Conservation (phyloP, 2,797 vertebrate genomes). For the Sebastes matsubarae region DNA sequence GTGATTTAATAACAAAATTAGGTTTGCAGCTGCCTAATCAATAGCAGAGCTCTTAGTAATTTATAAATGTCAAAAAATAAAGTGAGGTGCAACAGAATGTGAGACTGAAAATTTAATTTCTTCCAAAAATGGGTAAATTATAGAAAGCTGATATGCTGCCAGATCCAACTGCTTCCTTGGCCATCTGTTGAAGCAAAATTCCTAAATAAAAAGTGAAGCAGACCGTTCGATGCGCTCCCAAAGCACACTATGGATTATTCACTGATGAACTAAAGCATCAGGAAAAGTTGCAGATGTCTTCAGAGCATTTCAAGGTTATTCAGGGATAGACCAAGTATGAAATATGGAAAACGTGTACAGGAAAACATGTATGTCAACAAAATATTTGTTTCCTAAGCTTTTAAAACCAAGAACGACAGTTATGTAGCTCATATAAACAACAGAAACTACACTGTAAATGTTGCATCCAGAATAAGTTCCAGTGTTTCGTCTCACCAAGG, state of each 20-base stretch:
- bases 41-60: background rate
- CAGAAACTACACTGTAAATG: background rate
- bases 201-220: background rate
- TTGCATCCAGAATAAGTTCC: background rate
- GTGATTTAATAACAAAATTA: constrained; percentile 5
- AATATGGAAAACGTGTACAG: background rate
- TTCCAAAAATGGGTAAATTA: constrained; percentile 8
- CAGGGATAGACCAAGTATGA: background rate
- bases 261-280: background rate
- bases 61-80: background rate
- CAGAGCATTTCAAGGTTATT: background rate
- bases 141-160: constrained; percentile 9
- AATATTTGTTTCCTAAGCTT: background rate
- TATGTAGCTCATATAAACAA: background rate
- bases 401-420: background rate
- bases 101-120: background rate
- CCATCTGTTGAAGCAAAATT: background rate
- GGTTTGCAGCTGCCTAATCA: constrained; percentile 1
- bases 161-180: background rate
- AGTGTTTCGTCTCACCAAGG: background rate
- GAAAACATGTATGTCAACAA: background rate
- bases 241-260: background rate
- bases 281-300: background rate
- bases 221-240: no score
- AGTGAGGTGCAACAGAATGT: background rate